Base-by-base conservation (phyloP, 23 tunicate species). In the Ciona savignyi region DNA sequence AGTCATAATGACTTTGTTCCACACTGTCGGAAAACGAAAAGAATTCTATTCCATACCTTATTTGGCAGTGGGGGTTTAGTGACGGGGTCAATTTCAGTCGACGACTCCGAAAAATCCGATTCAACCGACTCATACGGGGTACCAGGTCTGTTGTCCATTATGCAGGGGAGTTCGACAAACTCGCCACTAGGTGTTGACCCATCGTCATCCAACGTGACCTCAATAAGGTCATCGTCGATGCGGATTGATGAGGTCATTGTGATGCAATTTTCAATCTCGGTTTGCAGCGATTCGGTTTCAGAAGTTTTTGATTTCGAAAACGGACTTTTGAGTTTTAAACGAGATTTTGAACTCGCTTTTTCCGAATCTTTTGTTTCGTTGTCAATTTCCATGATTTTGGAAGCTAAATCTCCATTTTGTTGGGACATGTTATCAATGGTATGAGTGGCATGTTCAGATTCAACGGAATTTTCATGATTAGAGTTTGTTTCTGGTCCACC, bases 141-240 rank as follows among this genome's bases (percentile, higher is more conserved):
- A 6, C 56, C 56, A 9, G 15, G 9, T 15, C 15, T 42, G 9
- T 6, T 15, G 56, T 42, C 56, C 15, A 15, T 42, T 42, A 42
- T 42, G 56, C 56, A 6, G 11, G 56, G 56, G 9, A 42, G 15
- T 6, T 9, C 15, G 15, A 42, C 56, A 42, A 42, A 42, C 56
- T 15, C 56, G 15, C 15, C 56, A 42, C 56, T 42, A 42, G 56
- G 15, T 9, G 56, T 15, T 6, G 56, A 9, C 9, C 11, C 9
- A 42, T 76, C 80, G 34, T 87, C 95, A 31, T 81, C 79, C 51
- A 87, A 32, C 1, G 81, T 80, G 22, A 87, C 95, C 56, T 87
- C 95, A 48, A 87, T 74, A 30, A 80, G 67, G 66, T 87, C 95
- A 63, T 70, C 95, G 80, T 66, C 73, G 48, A 81, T 61, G 30